Evolutionary conservation across 2,113 vertebrate genomes (phyloP), one percentile per base, ranked within the genome.

Genomic region (Euleptes europaea): DNA sequence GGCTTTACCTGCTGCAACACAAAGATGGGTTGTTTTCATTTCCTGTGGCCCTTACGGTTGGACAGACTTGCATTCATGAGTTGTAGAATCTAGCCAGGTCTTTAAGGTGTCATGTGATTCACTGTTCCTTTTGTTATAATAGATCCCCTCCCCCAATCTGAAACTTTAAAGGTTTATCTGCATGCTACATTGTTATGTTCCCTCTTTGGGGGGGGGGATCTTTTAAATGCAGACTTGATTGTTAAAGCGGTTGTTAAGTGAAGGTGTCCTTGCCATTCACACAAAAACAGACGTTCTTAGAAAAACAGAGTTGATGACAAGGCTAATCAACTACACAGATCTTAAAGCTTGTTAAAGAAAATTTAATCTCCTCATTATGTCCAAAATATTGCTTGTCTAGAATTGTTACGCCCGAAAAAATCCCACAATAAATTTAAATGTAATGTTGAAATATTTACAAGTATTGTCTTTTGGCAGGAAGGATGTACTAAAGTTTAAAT

Each of bases 251-350:
- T n/a, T 54, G 26, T 81, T 77, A 21, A 84, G n/a, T 67, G 15
- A 67, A 76, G 44, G 28, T 31, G 69, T 28, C 28, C 28, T n/a
- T 84, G 74, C 65, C 17, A 8, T 13, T 13, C 3, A 38, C 14
- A 70, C 51, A 1, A 0, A 7, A 49, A n/a, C 8, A 42, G 8
- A 76, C 80, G 81, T 78, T 84, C 4, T n/a, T 79, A 15, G 26
- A 70, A 71, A 86, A 89, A 26, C 5, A 86, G 31, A 4, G 42
- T 17, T 80, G 66, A 86, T 49, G 82, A 63, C 80, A 89, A 86
- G 17, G 1, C 35, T 44, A 0, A 2, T 84, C n/a, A 49, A 5
- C 5, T 40, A 3, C 49, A 60, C 57, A 40, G 38, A 47, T 88
- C 15, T 88, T 26, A 77, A 5, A n/a, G 1, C 33, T 84, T 49